Evolutionary conservation across 2,888 invertebrate species (phyloP).

Genomic region (Lochmaea capreae): DNA sequence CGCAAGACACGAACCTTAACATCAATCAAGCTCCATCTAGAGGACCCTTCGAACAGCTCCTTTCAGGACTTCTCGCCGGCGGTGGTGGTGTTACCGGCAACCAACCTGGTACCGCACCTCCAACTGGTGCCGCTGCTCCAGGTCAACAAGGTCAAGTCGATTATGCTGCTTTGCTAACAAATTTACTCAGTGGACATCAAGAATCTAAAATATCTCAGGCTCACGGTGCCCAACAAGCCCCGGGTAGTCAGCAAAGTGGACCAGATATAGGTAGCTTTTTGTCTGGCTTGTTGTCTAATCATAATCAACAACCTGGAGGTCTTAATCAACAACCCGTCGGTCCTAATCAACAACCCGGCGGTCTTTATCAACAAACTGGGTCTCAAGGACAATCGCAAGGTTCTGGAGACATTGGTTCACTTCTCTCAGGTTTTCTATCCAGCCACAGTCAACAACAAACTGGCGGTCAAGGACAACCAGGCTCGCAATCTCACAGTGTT

Average conservation of each 20-base stretch:
- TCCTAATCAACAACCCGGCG: slow-evolving; percentile 19
- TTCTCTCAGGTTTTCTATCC: slow-evolving; percentile 32
- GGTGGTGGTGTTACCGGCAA: slow-evolving; percentile 15
- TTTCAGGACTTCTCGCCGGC: slow-evolving; percentile 44
- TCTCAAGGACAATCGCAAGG: slow-evolving; percentile 29
- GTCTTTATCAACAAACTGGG: slow-evolving; percentile 14
- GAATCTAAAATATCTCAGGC: slow-evolving; percentile 17
- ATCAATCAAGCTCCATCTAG: slow-evolving; percentile 27
- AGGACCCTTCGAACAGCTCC: slow-evolving; percentile 43
- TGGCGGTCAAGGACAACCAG: slow-evolving; percentile 22
- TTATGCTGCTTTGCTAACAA: slow-evolving; percentile 36
- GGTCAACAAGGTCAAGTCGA: slow-evolving; percentile 36
- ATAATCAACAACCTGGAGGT: slow-evolving; percentile 24
- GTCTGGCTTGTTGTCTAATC: slow-evolving; percentile 28
- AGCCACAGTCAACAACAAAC: neutral
- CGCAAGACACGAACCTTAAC: slow-evolving; percentile 46
- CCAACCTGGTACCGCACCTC: neutral
- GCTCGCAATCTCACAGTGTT: slow-evolving; percentile 16
- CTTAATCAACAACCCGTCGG: neutral
- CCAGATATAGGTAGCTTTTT: slow-evolving; percentile 26
- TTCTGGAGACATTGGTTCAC: slow-evolving; percentile 29
- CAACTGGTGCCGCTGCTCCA: slow-evolving; percentile 23
- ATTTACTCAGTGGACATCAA: slow-evolving; percentile 36
- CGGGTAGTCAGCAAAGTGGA: slow-evolving; percentile 21
- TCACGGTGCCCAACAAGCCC: slow-evolving; percentile 18